These are phyloP conservation scores for Caenorhabditis sp. DNA, from an alignment of 2,888 invertebrate species.

Conservation along the genomic window DNA sequence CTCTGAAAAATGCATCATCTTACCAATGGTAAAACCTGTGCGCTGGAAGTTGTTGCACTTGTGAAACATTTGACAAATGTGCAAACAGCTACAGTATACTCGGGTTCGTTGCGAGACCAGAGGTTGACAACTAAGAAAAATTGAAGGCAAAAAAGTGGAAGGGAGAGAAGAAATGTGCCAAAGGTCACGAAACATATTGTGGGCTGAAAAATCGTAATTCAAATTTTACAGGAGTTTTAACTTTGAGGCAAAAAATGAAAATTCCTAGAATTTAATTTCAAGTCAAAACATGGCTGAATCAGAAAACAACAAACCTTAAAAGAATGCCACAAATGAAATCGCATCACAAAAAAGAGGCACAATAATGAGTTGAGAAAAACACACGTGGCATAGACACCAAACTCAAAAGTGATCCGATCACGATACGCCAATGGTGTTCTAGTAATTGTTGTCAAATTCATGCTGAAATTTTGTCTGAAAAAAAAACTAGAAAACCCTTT, in stretches of 20 bases:
- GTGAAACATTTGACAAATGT: slow-evolving; percentile 39
- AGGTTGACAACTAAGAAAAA: slow-evolving; percentile 22
- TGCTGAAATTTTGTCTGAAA: not conserved
- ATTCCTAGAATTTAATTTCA: no score
- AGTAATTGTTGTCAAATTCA: slow-evolving; percentile 3
- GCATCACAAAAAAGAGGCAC: slow-evolving; percentile 24
- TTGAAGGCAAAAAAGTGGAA: slow-evolving; percentile 33
- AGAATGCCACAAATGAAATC: slow-evolving; percentile 19
- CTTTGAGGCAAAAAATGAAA: no score
- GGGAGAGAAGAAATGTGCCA: slow-evolving; percentile 31
- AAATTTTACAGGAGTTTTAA: not conserved
- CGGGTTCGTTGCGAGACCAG: slow-evolving; percentile 26
- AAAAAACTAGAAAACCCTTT: not conserved
- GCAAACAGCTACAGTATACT: slow-evolving; percentile 21
- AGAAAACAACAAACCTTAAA: slow-evolving; percentile 18
- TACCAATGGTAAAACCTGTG: slow-evolving; percentile 36
- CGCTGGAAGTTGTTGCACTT: slow-evolving; percentile 33
- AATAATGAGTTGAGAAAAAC: slow-evolving; percentile 30
- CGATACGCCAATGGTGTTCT: slow-evolving; percentile 28
- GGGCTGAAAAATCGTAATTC: slow-evolving; percentile 12
- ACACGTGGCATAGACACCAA: slow-evolving; percentile 25
- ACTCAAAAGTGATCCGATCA: slow-evolving; percentile 38
- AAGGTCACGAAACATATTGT: slow-evolving; percentile 36
- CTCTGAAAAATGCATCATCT: not conserved
- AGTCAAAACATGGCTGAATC: no score